Evolutionary conservation across 2,888 invertebrate genomes (phyloP), one percentile per base, ranked within the genome.

Genomic region (Lasius platythorax): DNA sequence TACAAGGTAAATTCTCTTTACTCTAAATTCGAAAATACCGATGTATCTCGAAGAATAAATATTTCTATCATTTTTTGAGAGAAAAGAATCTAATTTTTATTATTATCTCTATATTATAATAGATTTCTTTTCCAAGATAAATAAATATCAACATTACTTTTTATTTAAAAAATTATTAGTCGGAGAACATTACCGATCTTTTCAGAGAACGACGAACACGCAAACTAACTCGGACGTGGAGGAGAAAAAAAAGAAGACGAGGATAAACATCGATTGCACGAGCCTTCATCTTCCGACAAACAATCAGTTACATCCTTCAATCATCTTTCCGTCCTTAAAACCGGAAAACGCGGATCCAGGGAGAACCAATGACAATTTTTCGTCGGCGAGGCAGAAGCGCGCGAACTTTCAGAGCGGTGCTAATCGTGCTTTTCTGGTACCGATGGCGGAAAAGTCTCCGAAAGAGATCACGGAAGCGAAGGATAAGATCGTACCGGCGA

Each of bases 391-490:
- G 56, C 79, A 92, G 8, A 94, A 93, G 78, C 92, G 94, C 2
- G 94, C 94, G 2, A 91, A 90, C 40, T 95, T 94, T 84, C 93
- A 91, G 11, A 94, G 91, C 61, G 88, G 93, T 0, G 86, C 85
- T 0, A 94, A 94, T 86, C 89, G 91, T 37, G 95, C 94, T 4
- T 94, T 95, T 67, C 82, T 89, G 8, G 88, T 87, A 6, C 92
- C 93, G 0, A 87, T 93, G 15, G 0, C 18, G 3, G 72, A 79
- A 0, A 84, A 87, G 15, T 68, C 82, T 3, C 28, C 87, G 18
- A 68, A 58, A 5, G 84, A 53, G 73, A 46, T 2, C 8, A n/a
- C 15, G 5, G 79, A 70, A 23, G 12, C 23, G 23, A 72, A 61
- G 33, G 85, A 79, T 4, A 88, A 83, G 33, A 18, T 40, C 8